Base-by-base conservation (phyloP, 2,113 vertebrate genomes). In the Carettochelys insculpta region DNA sequence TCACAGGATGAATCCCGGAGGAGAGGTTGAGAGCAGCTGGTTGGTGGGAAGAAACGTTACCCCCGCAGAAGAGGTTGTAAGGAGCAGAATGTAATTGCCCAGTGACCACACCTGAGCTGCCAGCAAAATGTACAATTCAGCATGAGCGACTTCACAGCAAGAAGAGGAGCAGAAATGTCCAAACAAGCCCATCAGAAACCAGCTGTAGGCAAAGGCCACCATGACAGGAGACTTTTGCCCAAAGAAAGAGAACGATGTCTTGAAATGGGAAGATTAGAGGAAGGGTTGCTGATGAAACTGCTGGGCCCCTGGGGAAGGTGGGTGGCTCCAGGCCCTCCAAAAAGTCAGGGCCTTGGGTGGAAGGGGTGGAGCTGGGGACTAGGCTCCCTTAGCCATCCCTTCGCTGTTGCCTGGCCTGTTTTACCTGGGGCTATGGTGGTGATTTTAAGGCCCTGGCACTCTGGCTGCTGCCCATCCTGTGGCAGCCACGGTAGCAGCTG, bases 61-160 rank as follows among this genome's bases (percentile, higher is more conserved):
- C n/a, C n/a, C n/a, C n/a, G n/a, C n/a, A 14, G 48, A 13, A 50
- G 6, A 50, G 34, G 9, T 8, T 0, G 3, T 1, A 3, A 1
- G 22, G 48, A 84, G 81, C 89, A 76, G 51, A 50, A 2, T 34
- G 9, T 0, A 45, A 48, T 4, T 14, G 48, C 53, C 88, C 77
- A 4, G 82, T 8, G 17, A 53, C 91, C 0, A 6, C 65, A 25
- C 14, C 77, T 45, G 3, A 13, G 56, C 84, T 85, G n/a, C 48
- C 85, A 2, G 1, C 20, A 11, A 52, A 13, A 29, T 54, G 7
- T 1, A 1, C 38, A 50, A 56, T 75, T 77, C 0, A 1, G 81
- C 68, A 76, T 6, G 65, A 87, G 17, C 77, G 8, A 29, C 82
- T 73, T 89, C 43, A 17, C 53, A 79, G 82, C 48, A 17, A 45